A percentile compares a stretch with the other conserved stretches of the same genome.
phyloP scores from a whole-genome alignment of 1,140 invertebrate species.

The Babylonia areolata region DNA sequence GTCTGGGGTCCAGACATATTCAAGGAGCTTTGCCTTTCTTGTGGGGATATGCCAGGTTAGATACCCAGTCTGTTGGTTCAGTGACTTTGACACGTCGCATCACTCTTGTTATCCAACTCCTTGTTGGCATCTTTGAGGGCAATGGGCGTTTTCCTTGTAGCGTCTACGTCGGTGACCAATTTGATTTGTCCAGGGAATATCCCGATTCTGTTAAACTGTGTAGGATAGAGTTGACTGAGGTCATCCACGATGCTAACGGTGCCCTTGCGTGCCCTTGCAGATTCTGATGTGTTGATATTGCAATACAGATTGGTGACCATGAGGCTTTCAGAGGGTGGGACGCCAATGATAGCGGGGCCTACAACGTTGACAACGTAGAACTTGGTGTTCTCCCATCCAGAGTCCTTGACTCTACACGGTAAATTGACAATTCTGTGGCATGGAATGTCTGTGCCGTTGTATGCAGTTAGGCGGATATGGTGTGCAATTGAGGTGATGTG shows the following conservation, averaged over 20 bases:
- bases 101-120: neutral
- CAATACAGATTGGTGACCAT: neutral
- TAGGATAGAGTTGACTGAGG: neutral
- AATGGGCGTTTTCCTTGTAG: neutral
- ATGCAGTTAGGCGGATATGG: neutral
- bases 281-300: neutral
- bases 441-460: neutral
- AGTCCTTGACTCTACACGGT: neutral
- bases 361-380: neutral
- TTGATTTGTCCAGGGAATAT: neutral
- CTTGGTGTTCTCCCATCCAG: neutral
- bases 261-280: neutral
- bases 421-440: neutral
- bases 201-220: neutral
- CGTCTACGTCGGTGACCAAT: neutral
- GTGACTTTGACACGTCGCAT: neutral
- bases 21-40: constrained; percentile 1
- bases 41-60: neutral
- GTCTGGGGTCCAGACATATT: constrained; percentile 22
- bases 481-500: neutral
- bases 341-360: neutral
- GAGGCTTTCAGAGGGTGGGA: no score
- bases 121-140: neutral
- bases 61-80: neutral
- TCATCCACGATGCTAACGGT: neutral